phyloP scores from a whole-genome alignment of 2,113 vertebrate species.

The rat (Rattus norvegicus) region GRCr8 NC_086039.1:122983501-122984000 shows the following conservation, averaged over 20 bases:
- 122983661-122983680: not conserved
- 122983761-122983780: not conserved
- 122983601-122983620: not conserved
- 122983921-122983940: not conserved
- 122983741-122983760: not conserved
- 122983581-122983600: not conserved
- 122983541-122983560: not conserved
- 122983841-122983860: not conserved
- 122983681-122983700: not conserved
- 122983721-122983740: not conserved
- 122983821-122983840: not conserved
- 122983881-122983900: conserved; percentile 31
- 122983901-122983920: not conserved
- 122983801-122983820: not conserved
- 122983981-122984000: not conserved
- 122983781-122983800: not conserved
- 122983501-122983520: conserved; percentile 36
- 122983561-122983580: not conserved
- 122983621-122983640: conserved; percentile 2
- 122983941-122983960: not conserved
- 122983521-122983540: conserved; percentile 30
- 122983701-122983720: not conserved
- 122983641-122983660: not conserved
- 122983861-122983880: not conserved
- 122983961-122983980: not conserved